Evolutionary conservation across 2,797 vertebrate genomes (phyloP).

Genomic region (Furcifer pardalis): DNA sequence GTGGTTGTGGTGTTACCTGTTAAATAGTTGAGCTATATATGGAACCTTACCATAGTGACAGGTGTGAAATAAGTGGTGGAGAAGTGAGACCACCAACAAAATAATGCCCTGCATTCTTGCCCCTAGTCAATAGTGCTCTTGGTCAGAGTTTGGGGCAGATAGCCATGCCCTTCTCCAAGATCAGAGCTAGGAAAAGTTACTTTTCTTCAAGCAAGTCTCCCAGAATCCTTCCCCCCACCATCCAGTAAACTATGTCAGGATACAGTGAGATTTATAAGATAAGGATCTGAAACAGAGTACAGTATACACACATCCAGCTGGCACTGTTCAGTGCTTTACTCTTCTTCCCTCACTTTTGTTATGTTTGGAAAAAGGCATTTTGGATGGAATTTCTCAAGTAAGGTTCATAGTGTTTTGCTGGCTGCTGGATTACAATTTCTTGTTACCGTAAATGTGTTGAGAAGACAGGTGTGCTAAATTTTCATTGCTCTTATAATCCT

Average conservation of each 20-base stretch:
- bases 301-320: neutral
- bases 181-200: too few relatives aligned
- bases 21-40: neutral
- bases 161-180: neutral
- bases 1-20: neutral
- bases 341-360: neutral
- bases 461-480: neutral
- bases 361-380: slow-evolving; percentile 10
- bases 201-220: too few relatives aligned
- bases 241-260: neutral
- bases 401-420: slow-evolving; percentile 18
- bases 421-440: slow-evolving; percentile 3
- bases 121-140: neutral
- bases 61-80: neutral
- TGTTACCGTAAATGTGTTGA: neutral
- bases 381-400: slow-evolving; percentile 33
- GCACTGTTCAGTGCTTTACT: neutral
- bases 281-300: neutral
- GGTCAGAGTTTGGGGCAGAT: neutral
- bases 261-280: neutral
- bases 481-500: neutral
- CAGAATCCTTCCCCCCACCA: too few relatives aligned
- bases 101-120: neutral
- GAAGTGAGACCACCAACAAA: neutral
- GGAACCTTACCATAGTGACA: neutral